Evolutionary conservation across 2,797 vertebrate genomes (phyloP), one percentile per base, ranked within the genome.

Genomic region (Melanogrammus aeglefinus): DNA sequence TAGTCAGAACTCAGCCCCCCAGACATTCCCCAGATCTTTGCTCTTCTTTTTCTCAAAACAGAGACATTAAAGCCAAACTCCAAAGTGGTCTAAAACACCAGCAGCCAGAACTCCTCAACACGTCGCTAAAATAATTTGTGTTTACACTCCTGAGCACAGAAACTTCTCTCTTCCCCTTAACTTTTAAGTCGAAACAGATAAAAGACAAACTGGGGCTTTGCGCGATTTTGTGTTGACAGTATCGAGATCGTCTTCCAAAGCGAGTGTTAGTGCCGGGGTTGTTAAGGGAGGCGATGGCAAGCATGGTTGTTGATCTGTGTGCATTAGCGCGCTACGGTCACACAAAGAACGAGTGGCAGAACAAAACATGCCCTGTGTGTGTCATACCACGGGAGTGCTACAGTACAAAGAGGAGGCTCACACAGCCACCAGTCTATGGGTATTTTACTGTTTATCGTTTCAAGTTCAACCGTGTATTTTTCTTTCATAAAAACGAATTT

Each of bases 231-330:
- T 87, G 91, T 90, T 91, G 91, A 92, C 92, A 91, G 85, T 81
- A 78, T 51, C 75, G n/a, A 81, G 90, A 93, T 91, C 90, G 90
- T 91, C 92, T 86, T 83, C 86, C 86, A 92, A 88, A 85, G 86
- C 82, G 86, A 84, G 87, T 87, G n/a, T 69, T 87, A 39, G 83
- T 84, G 86, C 90, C 89, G 84, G 47, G 16, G 1, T 80, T 82
- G 77, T 77, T 81, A n/a, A 80, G 90, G 91, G 92, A 90, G 91
- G 91, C 91, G 90, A 93, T 93, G 92, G 91, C 92, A 92, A 92
- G 90, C 89, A 91, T 91, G n/a, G 90, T 86, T 87, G 92, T 93
- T 83, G 92, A 93, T 93, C 91, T 89, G 90, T 91, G 89, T 91
- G 89, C 91, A 92, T 93, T 93, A 93, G 90, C 82, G 88, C 82